Evolutionary conservation across 2,888 invertebrate species (phyloP).

Genomic region (Mimachlamys varia): DNA sequence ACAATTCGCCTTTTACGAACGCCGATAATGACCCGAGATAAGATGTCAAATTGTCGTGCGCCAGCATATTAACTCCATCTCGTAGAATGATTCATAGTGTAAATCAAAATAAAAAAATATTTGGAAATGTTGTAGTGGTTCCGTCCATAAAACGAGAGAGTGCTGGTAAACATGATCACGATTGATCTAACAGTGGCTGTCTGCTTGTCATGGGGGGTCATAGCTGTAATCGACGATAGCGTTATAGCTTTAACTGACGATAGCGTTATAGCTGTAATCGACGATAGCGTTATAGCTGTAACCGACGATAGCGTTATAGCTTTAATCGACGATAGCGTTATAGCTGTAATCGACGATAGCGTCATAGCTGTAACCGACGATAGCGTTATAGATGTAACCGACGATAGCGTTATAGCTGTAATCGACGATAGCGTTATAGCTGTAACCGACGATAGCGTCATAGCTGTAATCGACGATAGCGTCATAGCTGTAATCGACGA

Average conservation of each 20-base stretch:
- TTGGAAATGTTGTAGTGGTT: background rate
- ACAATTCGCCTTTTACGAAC: conserved; percentile 6
- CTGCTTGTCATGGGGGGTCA: background rate
- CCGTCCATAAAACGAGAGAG: background rate
- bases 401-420: no score
- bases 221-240: background rate
- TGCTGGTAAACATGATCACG: conserved; percentile 1
- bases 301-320: no score
- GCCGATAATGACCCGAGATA: conserved; percentile 4
- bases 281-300: no score
- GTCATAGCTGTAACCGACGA: no score
- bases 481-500: no score
- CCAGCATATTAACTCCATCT: background rate
- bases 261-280: no score
- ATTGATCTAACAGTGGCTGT: background rate
- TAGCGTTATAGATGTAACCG: no score
- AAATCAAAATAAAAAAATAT: conserved; percentile 33
- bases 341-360: no score
- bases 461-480: no score
- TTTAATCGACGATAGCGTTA: no score
- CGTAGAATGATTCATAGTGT: background rate
- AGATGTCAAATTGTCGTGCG: conserved; percentile 1
- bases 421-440: no score
- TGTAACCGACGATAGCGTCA: no score
- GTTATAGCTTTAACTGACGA: background rate